Percentiles rank a stretch among this genome's conserved stretches.
Conservation (phyloP, 2,113 vertebrate species). For the Hypomesus transpacificus region DNA sequence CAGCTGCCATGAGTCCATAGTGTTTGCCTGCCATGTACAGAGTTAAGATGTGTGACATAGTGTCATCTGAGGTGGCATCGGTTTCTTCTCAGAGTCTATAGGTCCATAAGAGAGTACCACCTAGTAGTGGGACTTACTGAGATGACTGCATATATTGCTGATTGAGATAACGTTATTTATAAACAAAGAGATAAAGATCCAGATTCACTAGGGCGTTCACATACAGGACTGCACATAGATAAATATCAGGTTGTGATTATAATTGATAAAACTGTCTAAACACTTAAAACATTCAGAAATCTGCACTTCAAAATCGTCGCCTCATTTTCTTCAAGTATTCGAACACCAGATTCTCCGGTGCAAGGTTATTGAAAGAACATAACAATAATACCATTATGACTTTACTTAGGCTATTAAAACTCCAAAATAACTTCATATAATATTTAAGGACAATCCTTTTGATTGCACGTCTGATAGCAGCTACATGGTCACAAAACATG, state of each 20-base stretch:
- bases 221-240: slow-evolving; percentile 73
- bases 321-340: slow-evolving; percentile 72
- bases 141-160: slow-evolving; percentile 74
- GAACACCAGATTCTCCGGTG: slow-evolving; percentile 70
- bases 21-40: slow-evolving; percentile 10
- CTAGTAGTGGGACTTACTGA: slow-evolving; percentile 56
- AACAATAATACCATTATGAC: slow-evolving; percentile 65
- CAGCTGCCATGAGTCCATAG: background rate
- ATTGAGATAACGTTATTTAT: slow-evolving; percentile 55
- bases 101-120: slow-evolving; percentile 40
- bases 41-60: slow-evolving; percentile 24
- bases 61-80: slow-evolving; percentile 26
- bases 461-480: slow-evolving; percentile 84
- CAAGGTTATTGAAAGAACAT: slow-evolving; percentile 55
- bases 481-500: slow-evolving; percentile 82
- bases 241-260: slow-evolving; percentile 72
- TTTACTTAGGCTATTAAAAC: slow-evolving; percentile 60
- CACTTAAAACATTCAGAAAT: slow-evolving; percentile 70
- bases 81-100: slow-evolving; percentile 33
- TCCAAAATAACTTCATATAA: slow-evolving; percentile 73
- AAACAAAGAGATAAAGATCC: slow-evolving; percentile 62
- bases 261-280: slow-evolving; percentile 68
- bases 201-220: slow-evolving; percentile 74
- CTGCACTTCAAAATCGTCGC: slow-evolving; percentile 42
- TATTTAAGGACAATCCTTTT: slow-evolving; percentile 56